Base-by-base conservation (phyloP, 2,113 vertebrate species). In the Tichodroma muraria region DNA sequence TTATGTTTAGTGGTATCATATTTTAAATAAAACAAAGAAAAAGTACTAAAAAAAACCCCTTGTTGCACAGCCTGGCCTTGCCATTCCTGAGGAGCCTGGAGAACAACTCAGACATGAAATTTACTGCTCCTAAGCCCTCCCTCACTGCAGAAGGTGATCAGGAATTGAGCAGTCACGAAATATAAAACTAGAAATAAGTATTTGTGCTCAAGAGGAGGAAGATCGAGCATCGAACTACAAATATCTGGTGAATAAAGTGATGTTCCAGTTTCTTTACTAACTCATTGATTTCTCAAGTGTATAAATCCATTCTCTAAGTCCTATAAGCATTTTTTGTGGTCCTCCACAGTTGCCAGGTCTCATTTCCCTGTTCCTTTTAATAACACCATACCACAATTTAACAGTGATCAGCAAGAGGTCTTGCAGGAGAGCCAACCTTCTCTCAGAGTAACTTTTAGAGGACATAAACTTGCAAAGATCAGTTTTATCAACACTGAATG, bases 111-210 rank as follows among this genome's bases (percentile, higher is more conserved):
- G 37, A 9, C 35, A 16, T 1, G 2, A 25, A 54, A 70, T 30
- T 30, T 22, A 0, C 13, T 18, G 69, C 38, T 37, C 42, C 72
- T 38, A 6, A 86, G 24, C 77, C 69, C 33, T 53, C 28, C 12
- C 31, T 73, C 20, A 1, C 7, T 9, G 10, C 25, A 56, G 40
- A 0, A 11, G 3, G 8, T 0, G 25, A 24, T 14, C 61, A 15
- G 18, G 40, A 30, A 38, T 63, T 56, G 15, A 59, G n/a, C 61
- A 64, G 9, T 38, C n/a, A 42, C 0, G 0, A 13, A 28, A 65
- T 10, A 11, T 1, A 0, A 8, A 33, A 80, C 44, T 3, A 83
- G 35, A 80, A 80, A 30, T 27, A 86, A 85, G 23, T 28, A 50
- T 72, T 57, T 56, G 42, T 49, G 16, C 9, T 61, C 57, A 72